Evolutionary conservation across 2,797 vertebrate species (phyloP).

Genomic region (Siniperca undulata): DNA sequence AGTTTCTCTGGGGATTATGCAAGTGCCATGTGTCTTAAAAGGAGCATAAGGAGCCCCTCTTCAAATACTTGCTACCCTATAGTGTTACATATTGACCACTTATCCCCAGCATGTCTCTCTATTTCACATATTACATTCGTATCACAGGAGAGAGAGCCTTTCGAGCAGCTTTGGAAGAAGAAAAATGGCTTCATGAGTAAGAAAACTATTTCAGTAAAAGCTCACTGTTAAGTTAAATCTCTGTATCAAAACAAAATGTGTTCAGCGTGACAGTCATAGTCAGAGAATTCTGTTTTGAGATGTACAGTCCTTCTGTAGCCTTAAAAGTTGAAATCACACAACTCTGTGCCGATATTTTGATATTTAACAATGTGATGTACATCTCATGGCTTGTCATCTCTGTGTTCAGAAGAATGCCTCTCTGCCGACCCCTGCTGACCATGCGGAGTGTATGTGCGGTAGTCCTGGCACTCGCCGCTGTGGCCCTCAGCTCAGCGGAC

Average conservation of each 20-base stretch:
- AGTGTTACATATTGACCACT: conserved; percentile 54
- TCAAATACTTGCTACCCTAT: conserved; percentile 38
- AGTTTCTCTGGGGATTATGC: conserved; percentile 52
- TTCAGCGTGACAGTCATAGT: background rate
- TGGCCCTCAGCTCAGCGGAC: conserved; percentile 78
- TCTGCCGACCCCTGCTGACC: conserved; percentile 83
- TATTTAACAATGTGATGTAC: background rate
- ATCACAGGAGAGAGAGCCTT: conserved; percentile 14
- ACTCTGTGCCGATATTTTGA: conserved; percentile 1
- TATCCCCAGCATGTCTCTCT: conserved; percentile 41
- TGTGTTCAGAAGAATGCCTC: conserved; percentile 47
- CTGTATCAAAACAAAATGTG: conserved; percentile 18
- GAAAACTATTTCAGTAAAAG: conserved; percentile 1
- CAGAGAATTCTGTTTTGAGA: background rate
- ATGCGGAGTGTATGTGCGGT: conserved; percentile 82
- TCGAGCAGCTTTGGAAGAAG: background rate
- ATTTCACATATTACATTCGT: conserved; percentile 24
- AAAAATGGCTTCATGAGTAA: conserved; percentile 19
- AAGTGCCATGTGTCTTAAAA: conserved; percentile 60
- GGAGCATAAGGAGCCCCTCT: conserved; percentile 44
- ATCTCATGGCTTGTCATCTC: conserved; percentile 1
- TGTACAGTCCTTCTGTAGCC: background rate
- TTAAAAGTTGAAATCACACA: background rate
- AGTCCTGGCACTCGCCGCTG: conserved; percentile 81
- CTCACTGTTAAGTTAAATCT: conserved; percentile 7